These are phyloP conservation scores for Cerastis leucographa DNA, from an alignment of 2,888 invertebrate species.

Conservation along the genomic window DNA sequence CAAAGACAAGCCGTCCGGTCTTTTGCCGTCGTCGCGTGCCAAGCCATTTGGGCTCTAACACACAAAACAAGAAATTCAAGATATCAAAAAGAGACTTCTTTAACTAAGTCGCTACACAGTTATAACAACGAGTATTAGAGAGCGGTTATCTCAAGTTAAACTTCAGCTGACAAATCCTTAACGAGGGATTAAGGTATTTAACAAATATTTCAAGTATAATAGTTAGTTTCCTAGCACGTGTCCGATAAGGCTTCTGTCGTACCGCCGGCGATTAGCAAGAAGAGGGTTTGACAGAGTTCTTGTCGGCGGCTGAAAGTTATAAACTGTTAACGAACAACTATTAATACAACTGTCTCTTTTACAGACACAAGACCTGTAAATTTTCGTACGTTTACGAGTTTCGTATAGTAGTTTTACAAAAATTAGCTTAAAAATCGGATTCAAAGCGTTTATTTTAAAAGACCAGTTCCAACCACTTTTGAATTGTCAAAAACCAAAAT, in stretches of 20 bases:
- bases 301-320: not conserved
- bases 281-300: not conserved
- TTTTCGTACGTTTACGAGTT: not conserved
- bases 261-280: not conserved
- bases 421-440: not conserved
- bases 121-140: not conserved
- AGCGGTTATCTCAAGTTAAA: not conserved
- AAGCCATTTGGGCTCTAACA: no score
- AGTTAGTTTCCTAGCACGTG: conserved; percentile 12
- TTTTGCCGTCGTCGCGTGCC: no score
- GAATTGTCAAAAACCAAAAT: not conserved
- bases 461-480: not conserved
- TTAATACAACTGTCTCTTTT: not conserved
- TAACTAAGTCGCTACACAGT: not conserved
- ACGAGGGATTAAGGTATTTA: conserved; percentile 19
- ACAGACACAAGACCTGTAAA: not conserved
- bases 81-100: no score
- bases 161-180: not conserved
- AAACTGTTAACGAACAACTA: not conserved
- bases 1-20: no score
- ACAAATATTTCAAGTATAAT: conserved; percentile 15
- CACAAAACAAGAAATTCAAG: no score
- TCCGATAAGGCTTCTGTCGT: conserved; percentile 26
- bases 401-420: not conserved
- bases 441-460: not conserved